Percentiles rank a stretch among this genome's conserved stretches.
Conservation (phyloP, 1,140 invertebrate genomes). For the Mylabris phalerata region DNA sequence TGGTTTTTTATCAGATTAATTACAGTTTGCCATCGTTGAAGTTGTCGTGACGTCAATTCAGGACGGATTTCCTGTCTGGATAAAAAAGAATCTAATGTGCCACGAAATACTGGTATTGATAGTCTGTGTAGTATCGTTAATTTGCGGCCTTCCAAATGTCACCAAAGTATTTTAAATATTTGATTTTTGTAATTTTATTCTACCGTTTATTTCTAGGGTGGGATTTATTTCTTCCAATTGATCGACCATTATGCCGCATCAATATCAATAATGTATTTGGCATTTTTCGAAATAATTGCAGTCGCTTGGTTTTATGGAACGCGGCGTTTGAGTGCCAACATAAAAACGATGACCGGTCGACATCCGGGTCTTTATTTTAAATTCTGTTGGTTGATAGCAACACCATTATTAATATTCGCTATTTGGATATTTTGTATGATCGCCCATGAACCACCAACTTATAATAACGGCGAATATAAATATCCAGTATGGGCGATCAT, state of each 20-base stretch:
- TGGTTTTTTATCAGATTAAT: slow-evolving; percentile 35
- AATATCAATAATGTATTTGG: slow-evolving; percentile 83
- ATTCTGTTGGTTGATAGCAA: slow-evolving; percentile 75
- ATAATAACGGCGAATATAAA: slow-evolving; percentile 66
- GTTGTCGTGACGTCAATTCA: slow-evolving; percentile 87
- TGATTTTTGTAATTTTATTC: background rate
- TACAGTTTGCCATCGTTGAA: slow-evolving; percentile 82
- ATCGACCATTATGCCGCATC: slow-evolving; percentile 90
- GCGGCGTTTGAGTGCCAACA: slow-evolving; percentile 66
- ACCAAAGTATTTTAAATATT: slow-evolving; percentile 53
- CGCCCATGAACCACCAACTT: slow-evolving; percentile 76
- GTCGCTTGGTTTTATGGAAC: slow-evolving; percentile 91
- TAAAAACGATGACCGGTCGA: slow-evolving; percentile 81
- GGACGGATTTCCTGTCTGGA: slow-evolving; percentile 81
- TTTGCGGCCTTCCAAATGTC: slow-evolving; percentile 79
- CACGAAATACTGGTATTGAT: slow-evolving; percentile 81
- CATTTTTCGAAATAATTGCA: slow-evolving; percentile 86
- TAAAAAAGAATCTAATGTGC: slow-evolving; percentile 70
- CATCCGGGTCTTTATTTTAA: slow-evolving; percentile 73
- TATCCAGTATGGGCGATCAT: slow-evolving; percentile 81
- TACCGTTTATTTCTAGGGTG: slow-evolving; percentile 54
- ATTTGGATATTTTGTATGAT: slow-evolving; percentile 83
- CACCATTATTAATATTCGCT: slow-evolving; percentile 73
- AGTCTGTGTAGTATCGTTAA: slow-evolving; percentile 73
- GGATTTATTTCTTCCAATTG: slow-evolving; percentile 88